A percentile compares a stretch with the other conserved stretches of the same genome.
phyloP scores from a whole-genome alignment of 1,140 invertebrate genomes.

The Sitophilus oryzae region DNA sequence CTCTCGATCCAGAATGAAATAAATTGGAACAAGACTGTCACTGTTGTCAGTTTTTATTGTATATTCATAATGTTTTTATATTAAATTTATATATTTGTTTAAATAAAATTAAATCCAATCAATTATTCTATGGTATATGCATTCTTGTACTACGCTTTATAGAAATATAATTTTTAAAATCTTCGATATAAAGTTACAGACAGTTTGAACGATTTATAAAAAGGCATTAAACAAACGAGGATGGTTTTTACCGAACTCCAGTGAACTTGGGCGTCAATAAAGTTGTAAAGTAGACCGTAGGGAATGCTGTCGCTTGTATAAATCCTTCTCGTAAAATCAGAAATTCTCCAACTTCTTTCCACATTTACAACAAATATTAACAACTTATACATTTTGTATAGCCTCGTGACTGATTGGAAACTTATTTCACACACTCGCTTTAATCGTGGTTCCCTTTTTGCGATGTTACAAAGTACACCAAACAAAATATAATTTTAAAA shows the following conservation, averaged over 20 bases:
- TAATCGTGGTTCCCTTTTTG: too few relatives aligned
- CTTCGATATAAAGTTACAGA: background rate
- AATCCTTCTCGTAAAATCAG: conserved; percentile 36
- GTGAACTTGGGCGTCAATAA: conserved; percentile 39
- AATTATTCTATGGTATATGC: background rate
- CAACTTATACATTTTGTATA: conserved; percentile 24
- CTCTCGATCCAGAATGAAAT: too few relatives aligned
- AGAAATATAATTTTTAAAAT: background rate
- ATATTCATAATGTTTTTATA: too few relatives aligned
- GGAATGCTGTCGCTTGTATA: conserved; percentile 36
- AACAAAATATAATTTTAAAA: too few relatives aligned
- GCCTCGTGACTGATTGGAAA: too few relatives aligned
- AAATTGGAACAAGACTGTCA: too few relatives aligned
- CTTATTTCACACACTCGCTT: too few relatives aligned
- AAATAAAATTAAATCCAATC: background rate
- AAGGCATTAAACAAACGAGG: conserved; percentile 37
- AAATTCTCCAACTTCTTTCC: conserved; percentile 22
- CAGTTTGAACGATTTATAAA: conserved; percentile 30
- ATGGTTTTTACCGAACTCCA: conserved; percentile 35
- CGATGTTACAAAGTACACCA: too few relatives aligned
- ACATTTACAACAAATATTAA: conserved; percentile 27
- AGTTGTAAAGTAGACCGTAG: conserved; percentile 40
- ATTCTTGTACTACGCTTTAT: too few relatives aligned
- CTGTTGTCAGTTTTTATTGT: too few relatives aligned
- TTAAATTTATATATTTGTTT: too few relatives aligned